Evolutionary conservation across 2,888 invertebrate genomes (phyloP), one percentile per base, ranked within the genome.

Genomic region (Tenthredo livida): DNA sequence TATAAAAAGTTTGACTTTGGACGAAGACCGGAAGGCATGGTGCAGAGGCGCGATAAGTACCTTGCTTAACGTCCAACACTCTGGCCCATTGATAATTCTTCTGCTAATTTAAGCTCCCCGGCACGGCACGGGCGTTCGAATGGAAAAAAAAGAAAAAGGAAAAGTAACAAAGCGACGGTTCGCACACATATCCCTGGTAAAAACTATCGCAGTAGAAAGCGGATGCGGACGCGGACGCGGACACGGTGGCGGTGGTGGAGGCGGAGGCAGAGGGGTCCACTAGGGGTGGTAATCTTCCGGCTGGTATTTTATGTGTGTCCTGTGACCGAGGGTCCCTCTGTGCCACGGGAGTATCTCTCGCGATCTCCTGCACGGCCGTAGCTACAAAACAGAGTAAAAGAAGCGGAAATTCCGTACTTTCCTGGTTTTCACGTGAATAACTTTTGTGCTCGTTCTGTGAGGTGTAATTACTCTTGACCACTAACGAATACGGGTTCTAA

Each of bases 301-400:
- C 89, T 91, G 91, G 91, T 91, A 91, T 91, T 92, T 92, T 91
- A 92, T 92, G 91, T 90, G 89, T 89, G 89, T 90, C 89, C 90
- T 89, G 88, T 88, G 88, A 89, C 88, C 88, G 89, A 89, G 90
- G 87, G 87, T 88, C 89, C 88, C 84, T 85, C 82, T 83, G 47
- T 85, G 77, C 72, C 67, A 54, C 85, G 47, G 37, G 77, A 85
- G 73, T 85, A 83, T 83, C 61, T 84, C 80, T 85, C 87, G 85
- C 86, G 84, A 86, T 85, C 70, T 86, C 86, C 43, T 47, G 43
- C 37, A 21, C 83, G 37, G 40, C 54, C 73, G 37, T 40, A 73
- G 21, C 67, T 21, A 29, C 47, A 83, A 67, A 67, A 65, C 37
- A 67, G 47, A 65, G 17, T 43, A 83, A 83, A 83, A 83, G 83